Percentiles rank a stretch among this genome's conserved stretches.
These are phyloP conservation scores for Ameiurus melas DNA, from an alignment of 2,113 vertebrate genomes.

Conservation along the genomic window DNA sequence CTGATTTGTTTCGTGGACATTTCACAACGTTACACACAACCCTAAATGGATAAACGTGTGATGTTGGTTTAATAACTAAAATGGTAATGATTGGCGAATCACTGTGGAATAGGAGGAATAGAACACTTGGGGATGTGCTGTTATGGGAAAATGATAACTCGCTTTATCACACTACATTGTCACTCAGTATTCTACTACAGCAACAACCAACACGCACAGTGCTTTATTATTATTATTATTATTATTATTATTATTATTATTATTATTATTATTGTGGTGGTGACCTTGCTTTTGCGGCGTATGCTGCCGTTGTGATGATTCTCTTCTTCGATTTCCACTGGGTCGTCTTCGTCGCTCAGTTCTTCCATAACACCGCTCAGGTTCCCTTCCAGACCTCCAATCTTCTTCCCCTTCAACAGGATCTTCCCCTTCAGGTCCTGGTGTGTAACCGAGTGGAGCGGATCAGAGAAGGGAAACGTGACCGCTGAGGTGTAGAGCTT, in stretches of 20 bases:
- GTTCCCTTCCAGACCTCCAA: conserved; percentile 70
- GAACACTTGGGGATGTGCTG: too few species aligned
- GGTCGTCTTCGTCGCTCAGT: conserved; percentile 69
- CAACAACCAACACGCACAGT: neutral
- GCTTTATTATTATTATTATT: too few species aligned
- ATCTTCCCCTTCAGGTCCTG: conserved; percentile 73
- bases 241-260: neutral
- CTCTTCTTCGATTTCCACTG: conserved; percentile 69
- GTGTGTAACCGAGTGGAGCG: neutral
- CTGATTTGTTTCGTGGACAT: neutral
- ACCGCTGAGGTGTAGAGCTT: neutral
- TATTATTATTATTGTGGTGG: neutral
- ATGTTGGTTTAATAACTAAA: neutral
- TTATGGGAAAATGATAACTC: too few species aligned
- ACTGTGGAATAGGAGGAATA: too few species aligned
- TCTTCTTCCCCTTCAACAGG: conserved; percentile 73
- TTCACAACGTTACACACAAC: neutral
- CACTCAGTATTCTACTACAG: neutral
- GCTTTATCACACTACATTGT: neutral
- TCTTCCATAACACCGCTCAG: conserved; percentile 72
- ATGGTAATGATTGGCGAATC: neutral
- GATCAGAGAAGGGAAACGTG: conserved; percentile 48
- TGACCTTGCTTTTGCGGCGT: conserved; percentile 74
- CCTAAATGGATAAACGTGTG: neutral
- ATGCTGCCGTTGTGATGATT: conserved; percentile 64